Base-by-base conservation (phyloP, 2,888 invertebrate genomes). In the Chelonus formosanus region DNA sequence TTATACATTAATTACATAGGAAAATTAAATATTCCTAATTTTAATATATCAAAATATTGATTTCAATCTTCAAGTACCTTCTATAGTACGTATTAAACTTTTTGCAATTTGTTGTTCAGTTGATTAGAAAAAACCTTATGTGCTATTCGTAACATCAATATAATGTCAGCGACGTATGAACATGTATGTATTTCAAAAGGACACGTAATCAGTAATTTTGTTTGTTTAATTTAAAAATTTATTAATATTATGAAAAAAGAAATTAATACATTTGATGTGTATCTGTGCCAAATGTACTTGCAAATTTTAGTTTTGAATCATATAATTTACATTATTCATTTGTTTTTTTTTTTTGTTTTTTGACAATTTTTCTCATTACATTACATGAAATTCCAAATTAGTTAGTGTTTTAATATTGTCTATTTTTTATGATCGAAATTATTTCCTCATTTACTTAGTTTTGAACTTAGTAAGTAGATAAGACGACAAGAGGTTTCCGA, bases 401-500 rank as follows among this genome's bases (percentile, higher is more conserved):
- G 20, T 20, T 20, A 20, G 20, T 20, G 20, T 20, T 20, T 20
- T 20, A 50, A 50, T 3, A 50, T 31, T 50, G 31, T 6, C 6
- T 3, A 50, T 10, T 8, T 4, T 48, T 50, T 50, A 31, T 31
- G 4, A 3, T 3, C 31, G 20, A 50, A 20, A 50, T 48, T 8
- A 35, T 54, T 63, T 43, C 20, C 5, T 52, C 10, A 7, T 40
- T 52, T 60, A 10, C 5, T 34, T 43, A 36, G n/a, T 52, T 60
- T 52, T 57, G 34, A 34, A 50, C 31, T 63, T 52, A 32, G 45
- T 54, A 20, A 52, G 54, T 10, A 56, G 35, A 34, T 56, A 56
- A n/a, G 45, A 34, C 44, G 58, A 4, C 3, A 47, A 61, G 40
- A 53, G 61, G 57, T 64, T 64, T 57, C 50, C 63, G 56, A 64